Evolutionary conservation across 2,113 vertebrate genomes (phyloP).

Genomic region (Saguinus midas): DNA sequence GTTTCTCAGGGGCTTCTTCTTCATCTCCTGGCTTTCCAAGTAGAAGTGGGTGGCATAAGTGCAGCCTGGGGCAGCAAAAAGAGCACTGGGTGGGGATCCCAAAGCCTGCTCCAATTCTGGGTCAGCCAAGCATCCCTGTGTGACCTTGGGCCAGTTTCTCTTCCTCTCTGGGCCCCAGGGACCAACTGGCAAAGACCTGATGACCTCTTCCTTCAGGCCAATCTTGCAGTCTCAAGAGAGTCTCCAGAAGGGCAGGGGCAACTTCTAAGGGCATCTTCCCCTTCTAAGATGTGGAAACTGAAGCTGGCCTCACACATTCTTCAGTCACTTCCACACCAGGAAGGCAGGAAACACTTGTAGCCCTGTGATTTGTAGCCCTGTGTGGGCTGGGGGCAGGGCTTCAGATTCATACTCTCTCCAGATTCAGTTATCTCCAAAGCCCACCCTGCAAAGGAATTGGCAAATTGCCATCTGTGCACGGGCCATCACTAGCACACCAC

Average conservation of each 20-base stretch:
- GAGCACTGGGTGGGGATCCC: not conserved
- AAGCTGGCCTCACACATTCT: not conserved
- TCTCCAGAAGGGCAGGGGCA: not conserved
- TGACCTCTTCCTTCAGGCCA: not conserved
- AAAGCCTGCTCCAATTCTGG: not conserved
- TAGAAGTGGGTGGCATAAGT: not conserved
- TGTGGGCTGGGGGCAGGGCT: not conserved
- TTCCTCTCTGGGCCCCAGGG: not conserved
- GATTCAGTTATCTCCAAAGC: not conserved
- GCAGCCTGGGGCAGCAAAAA: not conserved
- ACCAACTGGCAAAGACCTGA: not conserved
- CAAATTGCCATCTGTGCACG: not conserved
- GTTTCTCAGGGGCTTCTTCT: slow-evolving; percentile 76
- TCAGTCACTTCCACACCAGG: not conserved
- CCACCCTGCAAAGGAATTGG: not conserved
- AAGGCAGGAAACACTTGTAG: not conserved
- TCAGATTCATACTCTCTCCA: not conserved
- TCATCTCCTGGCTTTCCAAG: slow-evolving; percentile 83
- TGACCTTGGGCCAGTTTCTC: not conserved
- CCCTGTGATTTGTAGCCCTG: not conserved
- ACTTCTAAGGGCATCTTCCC: not conserved
- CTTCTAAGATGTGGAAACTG: not conserved
- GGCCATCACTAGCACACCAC: not conserved
- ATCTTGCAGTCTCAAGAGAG: not conserved
- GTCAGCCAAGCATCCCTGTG: not conserved